Evolutionary conservation across 1,140 invertebrate species (phyloP), one percentile per base, ranked within the genome.

Genomic region (Heliconius hermathena): DNA sequence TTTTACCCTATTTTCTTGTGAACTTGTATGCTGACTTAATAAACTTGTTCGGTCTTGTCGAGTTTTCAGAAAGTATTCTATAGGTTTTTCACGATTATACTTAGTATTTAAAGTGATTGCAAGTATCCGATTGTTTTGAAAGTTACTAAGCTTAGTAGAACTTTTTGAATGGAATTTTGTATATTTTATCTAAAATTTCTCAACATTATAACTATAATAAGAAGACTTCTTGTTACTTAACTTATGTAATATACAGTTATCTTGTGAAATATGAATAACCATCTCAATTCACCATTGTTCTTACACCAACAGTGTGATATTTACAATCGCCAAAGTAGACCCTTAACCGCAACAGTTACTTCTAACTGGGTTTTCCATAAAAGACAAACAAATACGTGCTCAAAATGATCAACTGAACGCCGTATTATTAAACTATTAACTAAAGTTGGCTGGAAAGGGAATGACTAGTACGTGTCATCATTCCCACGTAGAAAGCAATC

Each of bases 391-490:
- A 82, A 85, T 82, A 92, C 92, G 92, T 92, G 91, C 84, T 79
- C 83, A 74, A 92, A 93, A 89, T 93, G 84, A 83, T 81, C 86
- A 80, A 81, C 46, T 73, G 85, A 84, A 66, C 82, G 82, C 89
- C 88, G 88, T 90, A 90, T 90, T 88, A 86, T 86, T 81, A 66
- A 83, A 82, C 82, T 83, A 88, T 90, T 89, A 88, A 84, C 73
- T 29, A n/a, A 66, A 66, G 60, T 66, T 82, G 82, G 82, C 85
- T 85, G 85, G 87, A 91, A 90, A 92, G 91, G 92, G 92, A 92
- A 90, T 88, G 89, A 89, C 89, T 84, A 85, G 88, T 91, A 90
- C 88, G 87, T 89, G 89, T 88, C 74, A 85, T 79, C 41, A 16
- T 87, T 85, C 87, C 85, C 82, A 87, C 84, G 80, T 82, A 76